These are phyloP conservation scores for Meandrina meandrites DNA, from an alignment of 92 coral and sea anemone genomes.

Conservation along the genomic window DNA sequence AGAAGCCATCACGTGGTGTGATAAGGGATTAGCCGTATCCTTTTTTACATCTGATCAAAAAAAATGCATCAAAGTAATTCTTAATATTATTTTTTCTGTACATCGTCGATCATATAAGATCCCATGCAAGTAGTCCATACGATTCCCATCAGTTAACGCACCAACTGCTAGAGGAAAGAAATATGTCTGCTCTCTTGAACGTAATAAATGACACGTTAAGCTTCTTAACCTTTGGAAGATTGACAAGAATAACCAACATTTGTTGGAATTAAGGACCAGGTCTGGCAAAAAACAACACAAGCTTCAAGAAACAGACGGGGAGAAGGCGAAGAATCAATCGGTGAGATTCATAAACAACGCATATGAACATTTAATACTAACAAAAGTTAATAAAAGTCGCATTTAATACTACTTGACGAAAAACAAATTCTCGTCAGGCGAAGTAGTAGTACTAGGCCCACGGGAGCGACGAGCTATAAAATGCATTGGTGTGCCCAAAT, in stretches of 20 bases:
- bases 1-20: conserved; percentile 16
- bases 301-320: neutral
- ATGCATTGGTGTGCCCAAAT: neutral
- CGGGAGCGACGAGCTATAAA: neutral
- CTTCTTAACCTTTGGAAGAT: neutral
- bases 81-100: too few relatives aligned
- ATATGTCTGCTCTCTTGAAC: neutral
- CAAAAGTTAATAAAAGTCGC: neutral
- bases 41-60: neutral
- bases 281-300: neutral
- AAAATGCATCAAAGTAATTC: too few relatives aligned
- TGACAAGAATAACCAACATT: neutral
- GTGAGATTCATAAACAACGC: neutral
- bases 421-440: neutral
- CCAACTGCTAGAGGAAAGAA: neutral
- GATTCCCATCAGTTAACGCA: too few relatives aligned
- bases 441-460: neutral
- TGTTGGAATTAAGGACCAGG: conserved; percentile 1
- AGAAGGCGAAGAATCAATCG: neutral
- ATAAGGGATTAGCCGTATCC: neutral
- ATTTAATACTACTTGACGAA: neutral
- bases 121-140: too few relatives aligned
- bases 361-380: neutral
- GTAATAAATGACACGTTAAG: neutral
- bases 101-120: too few relatives aligned